Conservation (phyloP, 2,888 invertebrate species). For the Sphaerophoria rueppellii region DNA sequence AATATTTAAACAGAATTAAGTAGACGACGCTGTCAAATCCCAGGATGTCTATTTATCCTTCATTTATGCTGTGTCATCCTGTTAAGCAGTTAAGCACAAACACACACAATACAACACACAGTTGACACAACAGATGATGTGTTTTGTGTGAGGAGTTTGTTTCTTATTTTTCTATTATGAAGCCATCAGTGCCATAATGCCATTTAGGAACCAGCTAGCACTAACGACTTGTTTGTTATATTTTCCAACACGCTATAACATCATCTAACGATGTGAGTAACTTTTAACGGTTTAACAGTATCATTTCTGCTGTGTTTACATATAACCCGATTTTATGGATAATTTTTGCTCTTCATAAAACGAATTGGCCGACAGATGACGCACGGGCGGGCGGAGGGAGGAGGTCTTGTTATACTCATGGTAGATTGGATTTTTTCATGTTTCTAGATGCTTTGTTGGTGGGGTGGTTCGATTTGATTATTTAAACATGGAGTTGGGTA, state of each 20-base stretch:
- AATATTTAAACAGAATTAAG: conserved; percentile 52
- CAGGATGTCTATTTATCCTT: conserved; percentile 57
- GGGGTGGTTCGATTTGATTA: too few species aligned
- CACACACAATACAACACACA: too few species aligned
- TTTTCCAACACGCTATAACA: too few species aligned
- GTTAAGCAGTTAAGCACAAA: conserved; percentile 5
- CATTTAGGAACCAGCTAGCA: not conserved
- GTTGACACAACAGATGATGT: too few species aligned
- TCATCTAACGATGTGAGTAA: conserved; percentile 1
- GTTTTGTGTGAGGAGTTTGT: not conserved
- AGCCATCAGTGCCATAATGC: not conserved
- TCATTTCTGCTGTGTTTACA: conserved; percentile 44
- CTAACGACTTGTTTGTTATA: not conserved
- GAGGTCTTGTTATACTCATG: too few species aligned
- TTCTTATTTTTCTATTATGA: not conserved
- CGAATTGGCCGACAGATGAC: not conserved
- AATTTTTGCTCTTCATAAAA: not conserved
- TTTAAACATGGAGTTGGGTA: too few species aligned
- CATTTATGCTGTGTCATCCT: conserved; percentile 48
- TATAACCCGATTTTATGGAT: conserved; percentile 24
- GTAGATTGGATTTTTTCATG: too few species aligned
- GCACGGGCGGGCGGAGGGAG: too few species aligned
- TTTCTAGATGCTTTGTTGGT: too few species aligned
- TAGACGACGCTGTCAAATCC: conserved; percentile 56
- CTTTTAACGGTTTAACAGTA: conserved; percentile 45